Base-by-base conservation (phyloP, 2,797 vertebrate genomes). In the Alectoris magna region DNA sequence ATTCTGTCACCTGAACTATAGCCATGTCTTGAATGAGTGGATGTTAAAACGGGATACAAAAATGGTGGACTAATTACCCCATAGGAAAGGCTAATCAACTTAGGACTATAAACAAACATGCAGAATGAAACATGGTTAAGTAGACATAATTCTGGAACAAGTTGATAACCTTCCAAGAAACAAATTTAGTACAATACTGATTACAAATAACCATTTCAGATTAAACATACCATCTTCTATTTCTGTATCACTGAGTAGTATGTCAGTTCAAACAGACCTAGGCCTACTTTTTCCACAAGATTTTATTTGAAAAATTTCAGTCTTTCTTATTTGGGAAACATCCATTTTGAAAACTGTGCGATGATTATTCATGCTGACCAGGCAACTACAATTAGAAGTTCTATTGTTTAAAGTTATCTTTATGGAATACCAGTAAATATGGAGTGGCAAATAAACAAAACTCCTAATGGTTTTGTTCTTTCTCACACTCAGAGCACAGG, bases 211-310 rank as follows among this genome's bases (percentile, higher is more conserved):
- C 24, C 9, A 74, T 38, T 70, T 85, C 29, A 85, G 41, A 87
- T 77, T 44, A 92, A 84, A 71, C 9, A 16, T 12, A 72, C 3
- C 14, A 4, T 73, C 36, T 68, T 73, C 23, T 85, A 19, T 56
- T 85, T 77, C 26, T 51, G 19, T 66, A 14, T 66, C 2, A 2
- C 14, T 86, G 44, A 60, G 39, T 68, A 88, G 48, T 44, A 90
- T 7, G 19, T 80, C 70, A 75, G 60, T 9, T 84, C 56, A 84
- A 92, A 77, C 66, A 75, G 39, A 44, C 29, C 17, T 48, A 81
- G n/a, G 75, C 31, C 55, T 80, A 83, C 58, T 81, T 87, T 95
- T 94, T 72, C 56, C 43, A 10, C 36, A 80, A 64, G n/a, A 74
- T 51, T 90, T 87, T 76, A 85, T 78, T 80, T 49, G 64, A 82